Conservation (phyloP, 2,797 vertebrate genomes). For the Echiichthys vipera region DNA sequence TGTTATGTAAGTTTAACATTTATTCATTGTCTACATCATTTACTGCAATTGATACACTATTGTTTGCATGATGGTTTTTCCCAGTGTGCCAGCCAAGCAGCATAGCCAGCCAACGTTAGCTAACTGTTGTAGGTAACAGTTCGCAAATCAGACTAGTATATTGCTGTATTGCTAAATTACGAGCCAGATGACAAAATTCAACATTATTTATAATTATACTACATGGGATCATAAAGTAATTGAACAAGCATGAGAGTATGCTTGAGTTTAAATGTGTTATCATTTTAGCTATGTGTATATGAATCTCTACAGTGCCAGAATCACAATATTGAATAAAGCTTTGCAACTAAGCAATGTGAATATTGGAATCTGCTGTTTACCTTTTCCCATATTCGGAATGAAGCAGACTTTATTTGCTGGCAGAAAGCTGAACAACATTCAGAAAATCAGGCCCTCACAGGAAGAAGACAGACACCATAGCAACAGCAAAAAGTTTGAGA, state of each 20-base stretch:
- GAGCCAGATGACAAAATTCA: too few species aligned
- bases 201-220: too few species aligned
- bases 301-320: background rate
- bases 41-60: background rate
- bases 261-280: background rate
- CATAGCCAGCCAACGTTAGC: too few species aligned
- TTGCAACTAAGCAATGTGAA: constrained; percentile 1
- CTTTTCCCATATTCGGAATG: constrained; percentile 31
- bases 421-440: constrained; percentile 55
- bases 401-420: constrained; percentile 43
- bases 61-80: too few species aligned
- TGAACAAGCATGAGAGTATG: too few species aligned
- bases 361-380: constrained; percentile 46
- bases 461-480: constrained; percentile 82
- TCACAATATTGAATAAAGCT: background rate
- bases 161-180: too few species aligned
- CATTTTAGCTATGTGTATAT: background rate
- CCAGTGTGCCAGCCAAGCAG: too few species aligned
- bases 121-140: too few species aligned
- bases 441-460: constrained; percentile 50
- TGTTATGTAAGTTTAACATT: too few species aligned
- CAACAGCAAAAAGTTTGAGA: constrained; percentile 86
- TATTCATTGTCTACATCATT: background rate
- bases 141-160: too few species aligned
- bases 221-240: too few species aligned